phyloP scores from a whole-genome alignment of 1,140 invertebrate genomes.

The Anastrepha obliqua region DNA sequence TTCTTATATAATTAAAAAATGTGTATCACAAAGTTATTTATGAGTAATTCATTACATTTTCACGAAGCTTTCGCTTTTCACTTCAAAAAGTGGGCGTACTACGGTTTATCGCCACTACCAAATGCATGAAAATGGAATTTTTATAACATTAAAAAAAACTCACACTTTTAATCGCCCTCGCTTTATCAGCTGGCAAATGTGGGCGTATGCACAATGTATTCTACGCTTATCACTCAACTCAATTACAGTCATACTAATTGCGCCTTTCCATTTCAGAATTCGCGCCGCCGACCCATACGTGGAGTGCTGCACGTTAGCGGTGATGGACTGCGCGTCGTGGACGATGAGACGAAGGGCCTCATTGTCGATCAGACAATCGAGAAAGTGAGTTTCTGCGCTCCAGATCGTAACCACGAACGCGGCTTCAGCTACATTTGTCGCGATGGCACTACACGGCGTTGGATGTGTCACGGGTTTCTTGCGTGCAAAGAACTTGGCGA shows the following conservation, averaged over 20 bases:
- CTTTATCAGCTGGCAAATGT: slow-evolving; percentile 15
- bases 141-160: background rate
- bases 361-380: slow-evolving; percentile 99
- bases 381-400: slow-evolving; percentile 99
- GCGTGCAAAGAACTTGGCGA: slow-evolving; percentile 97
- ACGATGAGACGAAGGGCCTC: slow-evolving; percentile 98
- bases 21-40: too few species aligned
- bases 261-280: slow-evolving; percentile 81
- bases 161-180: background rate
- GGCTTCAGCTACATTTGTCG: slow-evolving; percentile 88
- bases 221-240: slow-evolving; percentile 2
- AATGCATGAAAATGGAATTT: background rate
- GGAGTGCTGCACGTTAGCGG: slow-evolving; percentile 97
- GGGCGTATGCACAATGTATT: background rate
- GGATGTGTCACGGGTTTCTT: slow-evolving; percentile 99
- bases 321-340: slow-evolving; percentile 97
- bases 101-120: background rate
- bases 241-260: background rate
- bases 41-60: too few species aligned
- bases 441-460: slow-evolving; percentile 83
- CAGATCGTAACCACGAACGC: slow-evolving; percentile 97
- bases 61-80: background rate
- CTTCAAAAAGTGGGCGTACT: background rate
- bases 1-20: too few species aligned
- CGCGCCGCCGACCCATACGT: slow-evolving; percentile 88